Percentiles rank a stretch among this genome's conserved stretches.
These are phyloP conservation scores for Aphidius colemani DNA, from an alignment of 2,888 invertebrate species.

Conservation along the genomic window DNA sequence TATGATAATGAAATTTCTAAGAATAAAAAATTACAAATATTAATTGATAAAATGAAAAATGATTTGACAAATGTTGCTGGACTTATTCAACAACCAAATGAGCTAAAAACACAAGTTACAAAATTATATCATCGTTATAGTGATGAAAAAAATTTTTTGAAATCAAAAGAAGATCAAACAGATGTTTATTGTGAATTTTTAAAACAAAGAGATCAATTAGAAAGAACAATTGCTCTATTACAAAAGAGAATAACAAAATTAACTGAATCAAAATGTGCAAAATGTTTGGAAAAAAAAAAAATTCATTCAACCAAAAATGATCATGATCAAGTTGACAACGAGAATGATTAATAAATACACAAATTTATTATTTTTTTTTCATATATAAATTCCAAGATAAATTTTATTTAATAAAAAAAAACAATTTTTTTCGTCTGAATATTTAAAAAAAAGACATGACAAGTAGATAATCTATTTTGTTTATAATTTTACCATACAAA, in stretches of 20 bases:
- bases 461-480: no score
- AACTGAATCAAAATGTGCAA: neutral
- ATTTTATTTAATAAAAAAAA: no score
- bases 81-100: slow-evolving; percentile 75
- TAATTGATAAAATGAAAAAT: slow-evolving; percentile 76
- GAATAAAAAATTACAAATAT: slow-evolving; percentile 67
- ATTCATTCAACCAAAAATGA: neutral
- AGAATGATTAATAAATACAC: no score
- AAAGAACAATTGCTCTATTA: slow-evolving; percentile 65
- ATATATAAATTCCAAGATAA: no score
- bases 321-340: no score
- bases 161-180: slow-evolving; percentile 71
- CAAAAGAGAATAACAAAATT: slow-evolving; percentile 54
- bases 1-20: slow-evolving; percentile 69
- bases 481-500: slow-evolving; percentile 24
- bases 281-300: slow-evolving; percentile 1
- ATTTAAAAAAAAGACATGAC: no score
- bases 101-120: slow-evolving; percentile 64
- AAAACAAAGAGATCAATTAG: slow-evolving; percentile 82
- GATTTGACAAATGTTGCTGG: slow-evolving; percentile 82
- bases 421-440: no score
- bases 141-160: slow-evolving; percentile 71
- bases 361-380: neutral
- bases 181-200: slow-evolving; percentile 77
- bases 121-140: slow-evolving; percentile 74